A percentile compares a stretch with the other conserved stretches of the same genome.
phyloP scores from a whole-genome alignment of 1,140 invertebrate genomes.

The Hycleus cichorii region DNA sequence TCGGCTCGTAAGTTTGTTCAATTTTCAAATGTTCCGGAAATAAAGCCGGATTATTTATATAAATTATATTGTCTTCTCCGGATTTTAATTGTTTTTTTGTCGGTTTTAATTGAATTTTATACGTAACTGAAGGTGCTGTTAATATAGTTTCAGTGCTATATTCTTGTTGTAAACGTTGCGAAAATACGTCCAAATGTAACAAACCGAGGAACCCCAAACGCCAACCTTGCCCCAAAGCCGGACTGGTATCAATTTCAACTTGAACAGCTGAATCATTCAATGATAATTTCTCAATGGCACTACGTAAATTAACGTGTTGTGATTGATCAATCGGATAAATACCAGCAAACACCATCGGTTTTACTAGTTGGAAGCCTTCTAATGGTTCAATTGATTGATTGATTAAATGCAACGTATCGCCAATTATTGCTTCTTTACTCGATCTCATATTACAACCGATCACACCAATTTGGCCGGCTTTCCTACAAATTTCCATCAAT shows the following conservation, averaged over 20 bases:
- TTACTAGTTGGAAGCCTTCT: conserved; percentile 58
- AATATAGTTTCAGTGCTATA: conserved; percentile 81
- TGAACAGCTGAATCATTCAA: conserved; percentile 93
- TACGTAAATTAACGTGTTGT: conserved; percentile 62
- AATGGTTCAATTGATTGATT: conserved; percentile 51
- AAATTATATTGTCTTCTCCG: conserved; percentile 45
- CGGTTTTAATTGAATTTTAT: conserved; percentile 68
- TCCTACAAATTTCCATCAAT: conserved; percentile 40
- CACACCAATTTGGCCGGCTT: conserved; percentile 75
- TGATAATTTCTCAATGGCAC: conserved; percentile 81
- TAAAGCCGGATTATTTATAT: conserved; percentile 77
- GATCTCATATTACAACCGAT: conserved; percentile 75
- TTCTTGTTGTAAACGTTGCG: conserved; percentile 89
- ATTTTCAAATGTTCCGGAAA: conserved; percentile 66
- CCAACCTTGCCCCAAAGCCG: conserved; percentile 91
- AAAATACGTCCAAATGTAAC: conserved; percentile 94
- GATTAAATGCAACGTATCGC: conserved; percentile 71
- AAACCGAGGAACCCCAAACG: conserved; percentile 88
- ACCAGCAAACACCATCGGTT: conserved; percentile 92
- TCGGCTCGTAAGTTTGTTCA: conserved; percentile 76
- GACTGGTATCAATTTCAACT: conserved; percentile 71
- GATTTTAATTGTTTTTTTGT: conserved; percentile 57
- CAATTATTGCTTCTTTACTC: conserved; percentile 70
- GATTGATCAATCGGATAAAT: conserved; percentile 89
- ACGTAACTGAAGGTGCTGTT: conserved; percentile 91